Base-by-base conservation (phyloP, 2,113 vertebrate species). In the Dasyprocta punctata region DNA sequence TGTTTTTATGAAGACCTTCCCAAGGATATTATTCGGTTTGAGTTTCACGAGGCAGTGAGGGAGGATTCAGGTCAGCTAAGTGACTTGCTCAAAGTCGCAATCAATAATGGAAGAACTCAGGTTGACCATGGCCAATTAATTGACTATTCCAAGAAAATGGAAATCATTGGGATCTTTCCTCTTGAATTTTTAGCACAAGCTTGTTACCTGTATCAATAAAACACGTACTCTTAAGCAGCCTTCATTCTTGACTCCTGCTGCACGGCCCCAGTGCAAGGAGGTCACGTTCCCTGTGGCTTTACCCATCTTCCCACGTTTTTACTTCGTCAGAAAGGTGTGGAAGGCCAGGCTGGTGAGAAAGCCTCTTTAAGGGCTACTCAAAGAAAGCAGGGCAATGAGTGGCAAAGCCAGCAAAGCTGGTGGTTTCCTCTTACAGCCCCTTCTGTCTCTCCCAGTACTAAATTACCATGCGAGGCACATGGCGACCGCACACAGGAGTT, bases 401-500 rank as follows among this genome's bases (percentile, higher is more conserved):
- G 38, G n/a, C 26, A 47, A 73, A 47, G 7, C 93, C 63, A 41
- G 20, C 28, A 10, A 63, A 41, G 26, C 28, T 2, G 1, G 12
- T 2, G 17, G n/a, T 3, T 80, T 65, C 10, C 7, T 30, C 69
- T 9, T 24, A 49, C 24, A 14, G 38, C 41, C 65, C 63, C 38
- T 28, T 73, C n/a, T n/a, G 36, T n/a, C 67, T 69, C 36, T 56
- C 56, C 33, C 44, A 52, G 63, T 41, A 41, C 6, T 93, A 85
- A 96, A 91, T 97, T 87, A 90, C 84, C 38, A 85, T 54, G 92
- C 77, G 1, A 86, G 58, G 80, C 96, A 96, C 1, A n/a, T 67
- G 84, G 49, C 71, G 36, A 75, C 87, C 83, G 61, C 60, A 80
- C 44, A 38, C 63, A 94, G 65, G 71, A 28, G 56, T 78, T 91